Evolutionary conservation across 1,140 invertebrate species (phyloP), one percentile per base, ranked within the genome.

Genomic region (Saccostrea glomerata): DNA sequence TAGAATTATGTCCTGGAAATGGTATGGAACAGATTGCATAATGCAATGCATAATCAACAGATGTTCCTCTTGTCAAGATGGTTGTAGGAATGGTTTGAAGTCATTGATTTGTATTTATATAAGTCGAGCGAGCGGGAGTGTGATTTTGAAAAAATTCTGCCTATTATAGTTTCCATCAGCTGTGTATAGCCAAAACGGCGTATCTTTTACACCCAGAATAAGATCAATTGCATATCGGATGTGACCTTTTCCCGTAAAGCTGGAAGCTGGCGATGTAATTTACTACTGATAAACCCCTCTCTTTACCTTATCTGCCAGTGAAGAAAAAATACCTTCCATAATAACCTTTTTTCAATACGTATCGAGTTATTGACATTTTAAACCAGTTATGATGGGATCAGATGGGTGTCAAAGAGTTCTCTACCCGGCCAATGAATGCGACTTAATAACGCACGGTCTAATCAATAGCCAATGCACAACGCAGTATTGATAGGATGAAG

Each of bases 121-220:
- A 73, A 73, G 66, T 23, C n/a, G 66, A 66, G 23, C 60, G 23
- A n/a, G 25, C 70, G 9, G 25, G 70, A 77, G 70, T 77, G 23
- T 12, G 70, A 77, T 77, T 63, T 77, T 77, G 70, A 77, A 77
- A 36, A 47, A 77, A 36, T 77, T 77, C 70, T 30, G 15, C 25
- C 70, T 25, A 36, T 77, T 77, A 77, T 77, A 7, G 30, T 77
- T 6, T 77, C 70, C 70, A 13, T 23, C 30, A 77, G 70, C 70
- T 30, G 70, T 25, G 30, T 36, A n/a, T n/a, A 77, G 30, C 70
- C 12, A 77, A 77, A 25, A 77, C 12, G 13, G 11, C 30, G 25
- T 77, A 77, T 77, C 70, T 17, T 77, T 77, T 77, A 77, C 70
- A 77, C 70, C 70, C 70, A 77, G 70, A 77, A 77, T 77, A 77